A percentile compares a stretch with the other conserved stretches of the same genome.
Evolutionary conservation across 2,888 invertebrate genomes (phyloP).

Genomic region (Myathropa florea): DNA sequence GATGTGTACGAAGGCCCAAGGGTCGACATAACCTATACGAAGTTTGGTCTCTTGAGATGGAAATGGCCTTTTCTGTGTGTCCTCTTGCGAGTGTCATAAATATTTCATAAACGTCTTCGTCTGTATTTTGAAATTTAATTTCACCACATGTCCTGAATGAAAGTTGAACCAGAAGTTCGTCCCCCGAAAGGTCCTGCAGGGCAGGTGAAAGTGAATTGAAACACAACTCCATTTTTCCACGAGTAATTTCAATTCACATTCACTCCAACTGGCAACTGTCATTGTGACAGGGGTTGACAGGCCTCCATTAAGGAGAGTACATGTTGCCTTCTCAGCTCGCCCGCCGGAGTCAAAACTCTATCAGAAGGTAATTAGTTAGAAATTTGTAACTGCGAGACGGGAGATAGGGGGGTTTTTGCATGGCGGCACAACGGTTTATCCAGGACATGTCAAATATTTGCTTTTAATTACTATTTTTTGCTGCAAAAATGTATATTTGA

Average conservation of each 20-base stretch:
- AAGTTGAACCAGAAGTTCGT: neutral
- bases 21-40: neutral
- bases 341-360: neutral
- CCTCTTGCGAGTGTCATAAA: neutral
- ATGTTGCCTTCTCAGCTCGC: neutral
- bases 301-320: neutral
- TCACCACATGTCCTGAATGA: neutral
- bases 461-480: slow-evolving; percentile 38
- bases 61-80: neutral
- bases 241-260: neutral
- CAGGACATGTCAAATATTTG: slow-evolving; percentile 32
- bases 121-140: slow-evolving; percentile 11
- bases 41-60: neutral
- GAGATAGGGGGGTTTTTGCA: neutral
- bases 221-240: too few relatives aligned
- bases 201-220: neutral
- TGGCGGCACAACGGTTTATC: neutral
- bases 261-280: neutral
- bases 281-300: slow-evolving; percentile 28
- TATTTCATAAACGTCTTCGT: neutral
- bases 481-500: neutral
- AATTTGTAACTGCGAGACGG: neutral
- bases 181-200: neutral
- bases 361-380: slow-evolving; percentile 27
- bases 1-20: neutral